Percentiles rank a stretch among this genome's conserved stretches.
Evolutionary conservation across 2,888 invertebrate species (phyloP).

Genomic region (Drosophila incognita): DNA sequence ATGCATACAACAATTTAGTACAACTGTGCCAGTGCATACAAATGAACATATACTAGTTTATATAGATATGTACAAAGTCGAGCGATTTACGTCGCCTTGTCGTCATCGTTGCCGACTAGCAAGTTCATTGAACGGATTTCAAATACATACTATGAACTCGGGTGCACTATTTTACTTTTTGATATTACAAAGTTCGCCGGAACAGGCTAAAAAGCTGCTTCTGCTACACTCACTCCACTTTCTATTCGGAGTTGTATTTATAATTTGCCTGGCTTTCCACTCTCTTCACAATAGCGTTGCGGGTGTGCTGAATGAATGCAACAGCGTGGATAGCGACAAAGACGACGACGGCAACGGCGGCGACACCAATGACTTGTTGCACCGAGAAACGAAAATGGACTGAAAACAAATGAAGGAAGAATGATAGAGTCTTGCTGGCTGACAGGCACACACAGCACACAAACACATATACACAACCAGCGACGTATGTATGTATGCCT

Average conservation of each 20-base stretch:
- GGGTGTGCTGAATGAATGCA: slow-evolving; percentile 35
- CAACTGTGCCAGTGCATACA: not conserved
- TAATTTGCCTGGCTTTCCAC: slow-evolving; percentile 31
- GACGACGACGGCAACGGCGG: slow-evolving; percentile 18
- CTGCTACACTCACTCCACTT: slow-evolving; percentile 66
- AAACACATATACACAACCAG: slow-evolving; percentile 9
- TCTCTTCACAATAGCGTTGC: slow-evolving; percentile 29
- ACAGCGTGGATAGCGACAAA: slow-evolving; percentile 12
- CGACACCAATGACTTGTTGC: slow-evolving; percentile 74
- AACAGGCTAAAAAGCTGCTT: slow-evolving; percentile 12
- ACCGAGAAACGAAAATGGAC: slow-evolving; percentile 65
- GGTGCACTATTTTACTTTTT: slow-evolving; percentile 17
- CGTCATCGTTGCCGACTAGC: slow-evolving; percentile 11
- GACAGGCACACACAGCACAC: slow-evolving; percentile 14
- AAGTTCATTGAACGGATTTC: slow-evolving; percentile 69
- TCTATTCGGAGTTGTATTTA: slow-evolving; percentile 51
- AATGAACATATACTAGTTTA: not conserved
- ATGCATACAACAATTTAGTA: not conserved
- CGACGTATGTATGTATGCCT: not conserved
- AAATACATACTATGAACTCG: slow-evolving; percentile 33
- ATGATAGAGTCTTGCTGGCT: slow-evolving; percentile 43
- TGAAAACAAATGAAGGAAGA: slow-evolving; percentile 74
- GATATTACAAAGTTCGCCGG: slow-evolving; percentile 28
- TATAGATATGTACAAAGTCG: slow-evolving; percentile 19
- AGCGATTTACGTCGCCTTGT: slow-evolving; percentile 9